Conservation (phyloP, 2,797 vertebrate genomes). For the Galago senegalensis region DNA sequence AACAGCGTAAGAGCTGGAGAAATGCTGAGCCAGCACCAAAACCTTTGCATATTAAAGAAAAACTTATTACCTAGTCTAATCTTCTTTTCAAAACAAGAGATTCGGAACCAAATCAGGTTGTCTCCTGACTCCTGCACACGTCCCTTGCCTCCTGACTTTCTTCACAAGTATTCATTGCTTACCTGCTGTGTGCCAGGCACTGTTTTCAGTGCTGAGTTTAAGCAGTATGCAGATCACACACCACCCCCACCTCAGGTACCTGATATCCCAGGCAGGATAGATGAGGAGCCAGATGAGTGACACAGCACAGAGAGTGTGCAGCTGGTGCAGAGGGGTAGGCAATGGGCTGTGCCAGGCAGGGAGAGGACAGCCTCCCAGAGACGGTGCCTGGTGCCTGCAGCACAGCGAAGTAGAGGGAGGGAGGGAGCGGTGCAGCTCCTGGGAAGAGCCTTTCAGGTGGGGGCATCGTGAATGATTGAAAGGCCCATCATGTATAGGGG, state of each 20-base stretch:
- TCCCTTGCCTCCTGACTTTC: background rate
- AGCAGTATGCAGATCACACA: background rate
- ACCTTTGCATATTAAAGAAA: background rate
- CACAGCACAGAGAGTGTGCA: background rate
- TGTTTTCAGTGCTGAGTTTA: background rate
- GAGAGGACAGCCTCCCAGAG: background rate
- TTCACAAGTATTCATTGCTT: background rate
- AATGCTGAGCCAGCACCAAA: background rate
- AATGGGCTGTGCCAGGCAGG: background rate
- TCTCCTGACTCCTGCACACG: background rate
- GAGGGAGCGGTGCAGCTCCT: background rate
- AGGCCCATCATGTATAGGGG: background rate
- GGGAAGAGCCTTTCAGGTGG: background rate
- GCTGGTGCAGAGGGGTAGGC: background rate
- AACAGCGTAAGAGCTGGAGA: background rate
- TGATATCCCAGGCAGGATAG: rapidly evolving
- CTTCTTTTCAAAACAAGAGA: background rate
- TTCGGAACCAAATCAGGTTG: background rate
- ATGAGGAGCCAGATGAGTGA: background rate
- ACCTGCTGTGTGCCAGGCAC: background rate
- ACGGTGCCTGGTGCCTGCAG: background rate
- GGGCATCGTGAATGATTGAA: too few relatives aligned
- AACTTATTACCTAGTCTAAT: background rate
- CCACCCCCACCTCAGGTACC: background rate
- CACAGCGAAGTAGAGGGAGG: background rate